Percentiles rank a stretch among this genome's conserved stretches.
Evolutionary conservation across 2,113 vertebrate genomes (phyloP).

Genomic region (Phainopepla nitens): DNA sequence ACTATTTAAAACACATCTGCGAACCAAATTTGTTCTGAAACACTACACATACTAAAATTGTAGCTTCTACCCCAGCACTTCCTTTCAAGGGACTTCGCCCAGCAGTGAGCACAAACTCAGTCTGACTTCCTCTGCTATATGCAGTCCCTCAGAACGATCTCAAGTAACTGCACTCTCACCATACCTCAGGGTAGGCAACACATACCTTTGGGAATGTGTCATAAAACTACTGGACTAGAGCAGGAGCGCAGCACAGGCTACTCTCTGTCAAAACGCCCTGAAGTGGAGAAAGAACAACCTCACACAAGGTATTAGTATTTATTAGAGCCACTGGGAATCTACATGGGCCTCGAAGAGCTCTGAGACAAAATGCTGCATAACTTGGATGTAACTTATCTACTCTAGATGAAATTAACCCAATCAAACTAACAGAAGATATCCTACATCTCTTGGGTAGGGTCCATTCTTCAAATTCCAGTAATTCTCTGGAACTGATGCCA

Average conservation of each 20-base stretch:
- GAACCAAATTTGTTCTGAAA: neutral
- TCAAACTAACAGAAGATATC: neutral
- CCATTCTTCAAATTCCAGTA: neutral
- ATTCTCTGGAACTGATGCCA: neutral
- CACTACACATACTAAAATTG: neutral
- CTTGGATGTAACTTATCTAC: neutral
- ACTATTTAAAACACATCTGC: neutral
- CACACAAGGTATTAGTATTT: neutral
- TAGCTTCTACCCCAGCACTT: neutral
- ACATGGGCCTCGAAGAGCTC: neutral
- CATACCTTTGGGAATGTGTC: accelerated
- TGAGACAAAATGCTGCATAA: neutral
- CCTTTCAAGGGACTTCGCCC: neutral
- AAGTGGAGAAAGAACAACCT: neutral
- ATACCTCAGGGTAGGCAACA: neutral
- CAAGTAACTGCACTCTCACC: neutral
- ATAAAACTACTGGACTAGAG: neutral
- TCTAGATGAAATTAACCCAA: neutral
- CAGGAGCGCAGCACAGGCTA: neutral
- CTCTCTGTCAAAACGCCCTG: neutral
- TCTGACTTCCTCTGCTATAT: neutral
- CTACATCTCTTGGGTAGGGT: neutral
- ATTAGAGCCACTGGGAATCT: neutral
- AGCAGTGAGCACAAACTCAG: neutral
- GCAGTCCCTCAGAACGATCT: neutral